Base-by-base conservation (phyloP, 2,113 vertebrate genomes). In the Sebastes fasciatus region DNA sequence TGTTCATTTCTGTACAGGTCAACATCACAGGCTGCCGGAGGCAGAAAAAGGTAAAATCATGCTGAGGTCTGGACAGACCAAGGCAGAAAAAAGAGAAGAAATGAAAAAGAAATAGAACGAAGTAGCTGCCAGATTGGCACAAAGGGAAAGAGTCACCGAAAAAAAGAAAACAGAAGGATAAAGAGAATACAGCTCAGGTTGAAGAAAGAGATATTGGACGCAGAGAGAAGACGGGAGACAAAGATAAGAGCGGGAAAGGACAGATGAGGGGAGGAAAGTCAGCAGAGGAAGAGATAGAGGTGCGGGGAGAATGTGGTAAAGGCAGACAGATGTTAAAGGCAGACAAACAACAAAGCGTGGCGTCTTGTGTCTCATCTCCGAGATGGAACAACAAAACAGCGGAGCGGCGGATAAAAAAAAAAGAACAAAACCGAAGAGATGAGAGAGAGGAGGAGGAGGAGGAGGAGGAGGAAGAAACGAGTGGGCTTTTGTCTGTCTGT, bases 291-390 rank as follows among this genome's bases (percentile, higher is more conserved):
- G 60, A 79, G 76, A 78, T 26, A 43, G 69, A 79, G 77, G 77
- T 76, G 70, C 6, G 1, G 48, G 49, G 74, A 78, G 73, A 83
- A 60, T 19, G 45, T 10, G 63, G 72, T 64, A 58, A 88, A 83
- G 51, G 71, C 75, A 80, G 82, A 84, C 92, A 92, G 87, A 91
- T 87, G 89, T 90, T 90, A 70, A 86, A 91, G 57, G 73, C 49
- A 81, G 74, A 80, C 77, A 77, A 85, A 83, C 83, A 85, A 85
- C 83, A 87, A 82, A 85, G 87, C 58, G 17, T n/a, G 65, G 66
- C 48, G 49, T 74, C 85, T 76, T 73, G 46, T 19, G 70, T 88
- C 79, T 89, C 79, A 78, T 86, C 76, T 85, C 79, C 23, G 82
- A 86, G 83, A 74, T 49, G 60, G 55, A 88, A 86, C 77, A 74